phyloP scores from a whole-genome alignment of 2,888 invertebrate species.

The Microctonus brassicae region DNA sequence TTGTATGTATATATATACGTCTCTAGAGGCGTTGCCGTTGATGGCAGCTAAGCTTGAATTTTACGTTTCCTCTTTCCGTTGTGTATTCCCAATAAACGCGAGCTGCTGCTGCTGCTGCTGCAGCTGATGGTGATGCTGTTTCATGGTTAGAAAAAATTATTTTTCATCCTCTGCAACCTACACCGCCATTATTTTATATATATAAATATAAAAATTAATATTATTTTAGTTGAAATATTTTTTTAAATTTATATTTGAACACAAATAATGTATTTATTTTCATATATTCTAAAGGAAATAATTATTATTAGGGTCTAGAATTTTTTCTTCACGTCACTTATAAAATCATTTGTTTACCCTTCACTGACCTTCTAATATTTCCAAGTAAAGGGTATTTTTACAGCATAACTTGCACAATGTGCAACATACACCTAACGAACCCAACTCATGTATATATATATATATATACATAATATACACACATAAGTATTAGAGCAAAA shows the following conservation, averaged over 20 bases:
- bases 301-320: background rate
- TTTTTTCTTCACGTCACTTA: no score
- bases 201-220: background rate
- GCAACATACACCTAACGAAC: no score
- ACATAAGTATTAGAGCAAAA: constrained; percentile 48
- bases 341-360: no score
- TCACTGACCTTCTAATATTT: constrained; percentile 40
- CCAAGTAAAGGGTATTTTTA: constrained; percentile 22
- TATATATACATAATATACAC: background rate
- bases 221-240: no score
- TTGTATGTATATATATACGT: background rate
- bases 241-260: background rate
- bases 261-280: background rate
- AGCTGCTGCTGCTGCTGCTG: background rate
- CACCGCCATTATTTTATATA: background rate
- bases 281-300: no score
- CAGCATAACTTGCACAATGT: constrained; percentile 1
- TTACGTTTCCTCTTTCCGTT: constrained; percentile 26
- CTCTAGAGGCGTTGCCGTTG: constrained; percentile 7
- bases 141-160: background rate
- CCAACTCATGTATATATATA: no score
- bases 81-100: background rate
- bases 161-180: background rate
- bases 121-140: background rate
- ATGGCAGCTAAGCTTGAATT: constrained; percentile 8